Conservation (phyloP, 2,888 invertebrate genomes). For the Coenonympha glycerion region DNA sequence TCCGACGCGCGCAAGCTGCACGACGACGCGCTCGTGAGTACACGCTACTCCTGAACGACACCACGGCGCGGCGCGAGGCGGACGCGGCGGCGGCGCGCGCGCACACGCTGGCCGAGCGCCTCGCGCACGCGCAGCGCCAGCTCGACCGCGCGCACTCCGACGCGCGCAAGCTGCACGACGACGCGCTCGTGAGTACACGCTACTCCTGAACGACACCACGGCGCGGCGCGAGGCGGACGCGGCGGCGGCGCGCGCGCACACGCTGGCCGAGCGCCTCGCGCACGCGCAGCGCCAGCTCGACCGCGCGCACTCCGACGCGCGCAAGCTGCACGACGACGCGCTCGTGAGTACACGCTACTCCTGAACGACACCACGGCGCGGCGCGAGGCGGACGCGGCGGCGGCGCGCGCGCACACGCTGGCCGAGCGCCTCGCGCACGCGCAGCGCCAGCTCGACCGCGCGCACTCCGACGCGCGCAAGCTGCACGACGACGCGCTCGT, state of each 20-base stretch:
- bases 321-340: conserved; percentile 66
- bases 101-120: conserved; percentile 56
- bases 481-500: conserved; percentile 67
- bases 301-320: conserved; percentile 58
- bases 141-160: conserved; percentile 64
- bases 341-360: too few species aligned
- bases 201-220: too few species aligned
- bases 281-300: conserved; percentile 69
- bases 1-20: conserved; percentile 59
- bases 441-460: conserved; percentile 66
- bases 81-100: conserved; percentile 57
- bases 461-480: conserved; percentile 57
- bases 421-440: conserved; percentile 66
- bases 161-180: conserved; percentile 63
- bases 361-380: too few species aligned
- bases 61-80: conserved; percentile 58
- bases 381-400: conserved; percentile 55
- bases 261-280: conserved; percentile 62
- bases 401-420: conserved; percentile 55
- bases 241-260: conserved; percentile 53
- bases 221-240: conserved; percentile 61
- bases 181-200: conserved; percentile 56
- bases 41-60: too few species aligned
- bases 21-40: conserved; percentile 60
- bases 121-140: conserved; percentile 67